phyloP scores from a whole-genome alignment of 2,888 invertebrate species.

The Cryptocheilus praepositus region DNA sequence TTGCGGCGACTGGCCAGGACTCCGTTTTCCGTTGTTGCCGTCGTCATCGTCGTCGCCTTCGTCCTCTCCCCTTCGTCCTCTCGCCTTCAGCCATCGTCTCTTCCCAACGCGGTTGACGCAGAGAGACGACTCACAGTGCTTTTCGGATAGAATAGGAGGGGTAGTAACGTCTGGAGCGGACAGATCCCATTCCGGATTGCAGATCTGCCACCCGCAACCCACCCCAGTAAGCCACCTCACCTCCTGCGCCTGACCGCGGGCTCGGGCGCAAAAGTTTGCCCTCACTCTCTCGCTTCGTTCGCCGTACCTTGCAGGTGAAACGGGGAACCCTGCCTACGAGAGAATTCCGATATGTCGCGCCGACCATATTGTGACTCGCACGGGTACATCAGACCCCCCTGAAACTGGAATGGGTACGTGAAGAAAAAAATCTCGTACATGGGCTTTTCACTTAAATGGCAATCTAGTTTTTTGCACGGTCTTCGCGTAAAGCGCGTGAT shows the following conservation, averaged over 20 bases:
- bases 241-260: slow-evolving; percentile 64
- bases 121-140: slow-evolving; percentile 47
- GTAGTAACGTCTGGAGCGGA: slow-evolving; percentile 72
- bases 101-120: slow-evolving; percentile 48
- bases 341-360: slow-evolving; percentile 45
- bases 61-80: background rate
- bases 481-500: too few species aligned
- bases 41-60: slow-evolving; percentile 20
- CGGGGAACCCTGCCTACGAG: slow-evolving; percentile 46
- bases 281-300: slow-evolving; percentile 48
- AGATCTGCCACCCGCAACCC: slow-evolving; percentile 70
- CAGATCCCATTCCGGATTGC: slow-evolving; percentile 74
- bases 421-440: background rate
- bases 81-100: slow-evolving; percentile 41
- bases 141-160: slow-evolving; percentile 55
- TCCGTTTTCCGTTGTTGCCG: slow-evolving; percentile 35
- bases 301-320: slow-evolving; percentile 69
- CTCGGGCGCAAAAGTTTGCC: slow-evolving; percentile 65
- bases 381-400: background rate
- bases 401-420: background rate
- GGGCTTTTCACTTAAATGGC: background rate
- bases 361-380: slow-evolving; percentile 38
- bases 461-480: background rate
- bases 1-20: slow-evolving; percentile 38
- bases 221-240: slow-evolving; percentile 32